A percentile compares a stretch with the other conserved stretches of the same genome.
phyloP scores from a whole-genome alignment of 2,113 vertebrate species.

The Hiodon alosoides region DNA sequence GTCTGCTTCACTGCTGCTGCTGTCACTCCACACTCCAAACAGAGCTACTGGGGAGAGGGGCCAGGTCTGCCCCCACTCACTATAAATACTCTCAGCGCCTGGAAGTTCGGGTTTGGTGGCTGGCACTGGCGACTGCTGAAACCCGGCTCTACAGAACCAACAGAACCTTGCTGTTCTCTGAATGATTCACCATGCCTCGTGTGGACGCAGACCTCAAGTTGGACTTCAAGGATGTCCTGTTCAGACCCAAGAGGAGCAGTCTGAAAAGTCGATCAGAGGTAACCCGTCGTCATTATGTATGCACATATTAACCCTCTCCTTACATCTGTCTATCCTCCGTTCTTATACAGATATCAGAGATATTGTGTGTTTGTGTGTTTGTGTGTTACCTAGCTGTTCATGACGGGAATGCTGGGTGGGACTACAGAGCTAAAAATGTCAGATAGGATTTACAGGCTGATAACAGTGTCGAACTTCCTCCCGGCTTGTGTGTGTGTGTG shows the following conservation, averaged over 20 bases:
- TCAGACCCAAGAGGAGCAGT: constrained; percentile 95
- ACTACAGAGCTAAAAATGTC: too few relatives aligned
- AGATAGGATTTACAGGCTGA: too few relatives aligned
- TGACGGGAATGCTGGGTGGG: too few relatives aligned
- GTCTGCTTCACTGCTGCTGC: constrained; percentile 47
- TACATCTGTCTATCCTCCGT: neutral
- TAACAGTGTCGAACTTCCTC: too few relatives aligned
- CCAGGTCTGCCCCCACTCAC: constrained; percentile 35
- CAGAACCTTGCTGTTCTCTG: constrained; percentile 20
- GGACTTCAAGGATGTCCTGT: constrained; percentile 96
- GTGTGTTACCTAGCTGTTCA: too few relatives aligned
- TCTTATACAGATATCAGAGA: too few relatives aligned
- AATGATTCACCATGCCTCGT: constrained; percentile 73
- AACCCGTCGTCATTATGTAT: constrained; percentile 31
- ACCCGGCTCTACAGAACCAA: constrained; percentile 15
- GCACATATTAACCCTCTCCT: neutral
- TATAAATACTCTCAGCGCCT: constrained; percentile 72
- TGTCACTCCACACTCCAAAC: constrained; percentile 69
- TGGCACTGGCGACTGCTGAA: constrained; percentile 39
- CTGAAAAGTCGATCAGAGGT: constrained; percentile 94
- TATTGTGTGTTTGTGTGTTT: too few relatives aligned
- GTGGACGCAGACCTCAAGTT: constrained; percentile 92
- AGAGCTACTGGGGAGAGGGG: constrained; percentile 68
- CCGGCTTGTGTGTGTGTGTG: neutral
- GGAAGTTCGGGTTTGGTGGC: constrained; percentile 69